These are phyloP conservation scores for Drosophila maculinotata DNA, from an alignment of 2,888 invertebrate genomes.

Conservation along the genomic window DNA sequence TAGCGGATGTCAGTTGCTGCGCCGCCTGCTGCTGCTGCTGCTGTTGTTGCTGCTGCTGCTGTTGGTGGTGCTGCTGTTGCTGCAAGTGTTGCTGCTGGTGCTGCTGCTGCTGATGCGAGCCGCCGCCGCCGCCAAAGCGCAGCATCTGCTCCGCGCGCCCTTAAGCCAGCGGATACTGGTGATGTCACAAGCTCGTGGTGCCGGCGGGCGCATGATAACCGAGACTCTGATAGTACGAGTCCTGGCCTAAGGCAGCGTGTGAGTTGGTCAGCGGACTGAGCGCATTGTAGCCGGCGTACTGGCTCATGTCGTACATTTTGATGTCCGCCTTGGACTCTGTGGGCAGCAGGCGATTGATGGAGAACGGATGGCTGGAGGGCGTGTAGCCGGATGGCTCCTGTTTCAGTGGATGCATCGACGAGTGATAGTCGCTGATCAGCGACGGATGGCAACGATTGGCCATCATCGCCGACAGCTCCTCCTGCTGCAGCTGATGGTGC, in stretches of 20 bases:
- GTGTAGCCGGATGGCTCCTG: conserved; percentile 92
- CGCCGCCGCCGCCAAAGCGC: conserved; percentile 67
- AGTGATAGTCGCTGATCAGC: conserved; percentile 88
- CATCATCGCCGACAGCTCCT: conserved; percentile 89
- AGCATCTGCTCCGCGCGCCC: conserved; percentile 85
- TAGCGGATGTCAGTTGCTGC: conserved; percentile 77
- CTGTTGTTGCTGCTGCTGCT: conserved; percentile 45
- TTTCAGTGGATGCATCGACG: conserved; percentile 89
- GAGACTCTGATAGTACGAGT: conserved; percentile 94
- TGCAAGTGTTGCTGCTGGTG: conserved; percentile 68
- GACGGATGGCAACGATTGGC: conserved; percentile 88
- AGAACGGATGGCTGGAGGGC: conserved; percentile 95
- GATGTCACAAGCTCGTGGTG: conserved; percentile 95
- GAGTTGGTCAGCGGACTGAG: conserved; percentile 88
- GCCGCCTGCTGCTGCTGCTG: conserved; percentile 64
- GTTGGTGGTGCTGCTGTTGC: conserved; percentile 63
- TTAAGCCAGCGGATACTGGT: conserved; percentile 94
- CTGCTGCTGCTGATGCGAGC: conserved; percentile 51
- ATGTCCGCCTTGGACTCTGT: conserved; percentile 94
- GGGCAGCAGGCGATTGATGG: conserved; percentile 96
- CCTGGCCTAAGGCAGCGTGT: conserved; percentile 88
- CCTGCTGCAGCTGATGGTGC: conserved; percentile 86
- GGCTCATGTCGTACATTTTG: conserved; percentile 95
- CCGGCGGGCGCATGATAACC: conserved; percentile 90
- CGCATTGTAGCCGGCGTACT: conserved; percentile 88